These are phyloP conservation scores for Philereme vetulata DNA, from an alignment of 2,888 invertebrate genomes.

Conservation along the genomic window DNA sequence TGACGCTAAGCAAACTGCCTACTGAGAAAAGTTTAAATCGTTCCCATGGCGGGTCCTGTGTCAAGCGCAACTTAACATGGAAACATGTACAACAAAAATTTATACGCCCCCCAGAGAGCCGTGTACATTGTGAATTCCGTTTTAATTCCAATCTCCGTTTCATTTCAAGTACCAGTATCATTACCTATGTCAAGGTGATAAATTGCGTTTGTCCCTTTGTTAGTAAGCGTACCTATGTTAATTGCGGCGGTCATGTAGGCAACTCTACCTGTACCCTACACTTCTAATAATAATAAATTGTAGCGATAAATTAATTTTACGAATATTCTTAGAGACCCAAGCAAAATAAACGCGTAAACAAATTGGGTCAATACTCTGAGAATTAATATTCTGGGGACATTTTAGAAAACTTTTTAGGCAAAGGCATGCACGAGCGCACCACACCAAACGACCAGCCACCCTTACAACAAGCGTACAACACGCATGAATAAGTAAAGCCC, in stretches of 20 bases:
- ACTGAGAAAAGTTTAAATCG: slow-evolving; percentile 65
- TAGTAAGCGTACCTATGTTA: slow-evolving; percentile 15
- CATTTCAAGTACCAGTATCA: slow-evolving; percentile 13
- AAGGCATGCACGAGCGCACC: slow-evolving; percentile 27
- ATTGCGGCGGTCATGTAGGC: slow-evolving; percentile 3
- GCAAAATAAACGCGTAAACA: slow-evolving; percentile 8
- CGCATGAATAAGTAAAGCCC: slow-evolving; percentile 64
- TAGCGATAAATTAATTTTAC: too few relatives aligned
- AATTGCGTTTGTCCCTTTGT: slow-evolving; percentile 29
- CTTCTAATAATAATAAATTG: background rate
- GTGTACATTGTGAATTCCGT: slow-evolving; percentile 39
- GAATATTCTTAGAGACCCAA: background rate
- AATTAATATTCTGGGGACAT: slow-evolving; percentile 25
- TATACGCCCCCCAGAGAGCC: slow-evolving; percentile 46
- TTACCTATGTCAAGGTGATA: slow-evolving; percentile 35
- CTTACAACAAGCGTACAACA: slow-evolving; percentile 42
- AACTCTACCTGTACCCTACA: background rate
- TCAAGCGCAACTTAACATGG: slow-evolving; percentile 60
- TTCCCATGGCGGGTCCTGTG: slow-evolving; percentile 59
- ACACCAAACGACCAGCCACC: slow-evolving; percentile 43
- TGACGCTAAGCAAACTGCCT: slow-evolving; percentile 55
- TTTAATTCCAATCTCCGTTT: slow-evolving; percentile 45
- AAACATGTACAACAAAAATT: slow-evolving; percentile 61
- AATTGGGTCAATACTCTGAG: slow-evolving; percentile 23
- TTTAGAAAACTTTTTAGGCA: slow-evolving; percentile 27